phyloP scores from a whole-genome alignment of 2,888 invertebrate genomes.

The Colletes collaris region DNA sequence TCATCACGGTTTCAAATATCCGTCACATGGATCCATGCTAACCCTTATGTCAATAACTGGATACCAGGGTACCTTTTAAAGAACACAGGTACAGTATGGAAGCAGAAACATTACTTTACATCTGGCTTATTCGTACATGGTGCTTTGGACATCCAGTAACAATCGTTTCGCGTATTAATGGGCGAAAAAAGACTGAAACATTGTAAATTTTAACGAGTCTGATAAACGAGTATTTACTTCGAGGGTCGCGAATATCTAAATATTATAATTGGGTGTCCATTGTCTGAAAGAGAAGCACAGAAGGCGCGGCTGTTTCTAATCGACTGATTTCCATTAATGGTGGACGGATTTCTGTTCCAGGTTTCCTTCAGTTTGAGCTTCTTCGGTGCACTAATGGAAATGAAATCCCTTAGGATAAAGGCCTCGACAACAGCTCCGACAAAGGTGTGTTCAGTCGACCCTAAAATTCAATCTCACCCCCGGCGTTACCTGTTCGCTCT shows the following conservation, averaged over 20 bases:
- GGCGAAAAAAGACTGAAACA: not conserved
- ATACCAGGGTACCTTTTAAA: too few relatives aligned
- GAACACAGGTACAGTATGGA: too few relatives aligned
- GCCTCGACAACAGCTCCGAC: conserved; percentile 53
- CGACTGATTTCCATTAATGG: conserved; percentile 39
- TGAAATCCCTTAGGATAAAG: conserved; percentile 76
- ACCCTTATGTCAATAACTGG: too few relatives aligned
- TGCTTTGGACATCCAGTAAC: too few relatives aligned
- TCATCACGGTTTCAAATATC: too few relatives aligned
- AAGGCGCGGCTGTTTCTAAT: not conserved
- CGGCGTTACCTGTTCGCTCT: conserved; percentile 63
- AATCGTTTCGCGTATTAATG: too few relatives aligned
- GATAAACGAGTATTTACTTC: not conserved
- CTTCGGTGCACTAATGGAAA: conserved; percentile 75
- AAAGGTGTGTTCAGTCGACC: conserved; percentile 67
- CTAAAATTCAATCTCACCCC: conserved; percentile 70
- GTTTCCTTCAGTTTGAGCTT: conserved; percentile 63
- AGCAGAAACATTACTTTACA: too few relatives aligned
- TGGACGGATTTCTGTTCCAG: conserved; percentile 33
- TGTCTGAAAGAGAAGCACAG: not conserved
- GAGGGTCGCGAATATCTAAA: too few relatives aligned
- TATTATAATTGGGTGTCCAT: not conserved
- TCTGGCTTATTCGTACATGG: too few relatives aligned
- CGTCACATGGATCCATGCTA: too few relatives aligned
- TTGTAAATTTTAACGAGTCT: not conserved